Evolutionary conservation across 2,888 invertebrate genomes (phyloP), one percentile per base, ranked within the genome.

Genomic region (Tyria jacobaeae): DNA sequence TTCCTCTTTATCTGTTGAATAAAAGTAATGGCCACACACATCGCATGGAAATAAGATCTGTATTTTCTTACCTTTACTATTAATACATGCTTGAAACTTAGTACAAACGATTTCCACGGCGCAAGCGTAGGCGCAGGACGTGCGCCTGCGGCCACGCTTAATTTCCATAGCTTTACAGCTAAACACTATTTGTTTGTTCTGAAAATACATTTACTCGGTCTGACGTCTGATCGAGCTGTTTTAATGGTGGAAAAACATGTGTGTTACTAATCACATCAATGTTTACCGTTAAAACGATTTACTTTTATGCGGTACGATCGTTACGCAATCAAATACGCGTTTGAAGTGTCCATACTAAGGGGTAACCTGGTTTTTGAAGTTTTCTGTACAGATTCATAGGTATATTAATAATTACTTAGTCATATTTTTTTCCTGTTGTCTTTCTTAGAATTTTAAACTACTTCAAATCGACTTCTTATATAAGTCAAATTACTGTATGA

Each of bases 191-290:
- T 89, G 88, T 91, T 90, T 90, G 86, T 83, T 88, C 85, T 88
- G 87, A 89, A 91, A 91, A 91, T 89, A 91, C 89, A 89, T 89
- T 87, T 83, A 85, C 82, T 67, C 78, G 76, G 81, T 84, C 82
- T 81, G 86, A 83, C 87, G 89, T 89, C 87, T 85, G 85, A 89
- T 89, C 86, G 77, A 73, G 78, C 71, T 68, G 85, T 80, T 89
- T 89, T 88, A 88, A 88, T 76, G 73, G 77, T 78, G 78, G 83
- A 84, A 89, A 88, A 89, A 89, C 89, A 90, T 83, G 81, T 78
- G 78, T 68, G 73, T 76, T 75, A 73, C 71, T 68, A 73, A 73
- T 76, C 66, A 68, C 64, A 75, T 69, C 73, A 67, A 72, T 73
- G 76, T 80, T 79, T 78, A 66, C 75, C 73, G 71, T 71, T 72